These are phyloP conservation scores for Gallinago nigripennis DNA, from an alignment of 2,797 vertebrate genomes.

Conservation along the genomic window DNA sequence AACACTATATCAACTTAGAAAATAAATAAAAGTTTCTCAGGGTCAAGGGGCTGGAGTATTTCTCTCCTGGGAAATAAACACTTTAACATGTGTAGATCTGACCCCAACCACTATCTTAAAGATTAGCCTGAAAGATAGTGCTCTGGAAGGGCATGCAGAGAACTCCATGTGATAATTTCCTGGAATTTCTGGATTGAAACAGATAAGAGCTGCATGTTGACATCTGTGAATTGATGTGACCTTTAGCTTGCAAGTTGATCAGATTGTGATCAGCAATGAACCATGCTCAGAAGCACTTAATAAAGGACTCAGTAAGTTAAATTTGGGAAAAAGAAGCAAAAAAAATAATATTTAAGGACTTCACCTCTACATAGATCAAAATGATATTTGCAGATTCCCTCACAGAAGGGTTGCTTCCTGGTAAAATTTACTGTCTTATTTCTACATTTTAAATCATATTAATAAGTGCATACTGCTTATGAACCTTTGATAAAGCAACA, in stretches of 20 bases:
- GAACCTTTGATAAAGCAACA: not conserved
- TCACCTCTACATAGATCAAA: not conserved
- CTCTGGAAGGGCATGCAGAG: not conserved
- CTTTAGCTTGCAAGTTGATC: constrained; percentile 21
- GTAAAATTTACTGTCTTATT: not conserved
- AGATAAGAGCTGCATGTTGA: constrained; percentile 36
- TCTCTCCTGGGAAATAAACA: not conserved
- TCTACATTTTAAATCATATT: not conserved
- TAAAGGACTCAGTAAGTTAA: not conserved
- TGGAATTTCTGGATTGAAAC: constrained; percentile 52
- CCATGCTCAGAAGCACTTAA: not conserved
- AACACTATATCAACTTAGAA: not conserved
- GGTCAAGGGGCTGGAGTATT: not conserved
- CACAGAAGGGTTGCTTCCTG: not conserved
- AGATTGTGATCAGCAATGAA: not conserved
- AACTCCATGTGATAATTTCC: constrained; percentile 57
- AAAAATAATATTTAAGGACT: not conserved
- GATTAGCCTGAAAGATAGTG: not conserved
- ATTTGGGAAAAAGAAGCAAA: not conserved
- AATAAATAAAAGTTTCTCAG: not conserved
- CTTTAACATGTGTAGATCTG: not conserved
- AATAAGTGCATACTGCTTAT: not conserved
- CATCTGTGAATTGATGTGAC: constrained; percentile 32
- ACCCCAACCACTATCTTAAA: not conserved
- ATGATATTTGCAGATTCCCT: not conserved